Evolutionary conservation across 2,888 invertebrate genomes (phyloP).

Genomic region (Cheilosia scutellata): DNA sequence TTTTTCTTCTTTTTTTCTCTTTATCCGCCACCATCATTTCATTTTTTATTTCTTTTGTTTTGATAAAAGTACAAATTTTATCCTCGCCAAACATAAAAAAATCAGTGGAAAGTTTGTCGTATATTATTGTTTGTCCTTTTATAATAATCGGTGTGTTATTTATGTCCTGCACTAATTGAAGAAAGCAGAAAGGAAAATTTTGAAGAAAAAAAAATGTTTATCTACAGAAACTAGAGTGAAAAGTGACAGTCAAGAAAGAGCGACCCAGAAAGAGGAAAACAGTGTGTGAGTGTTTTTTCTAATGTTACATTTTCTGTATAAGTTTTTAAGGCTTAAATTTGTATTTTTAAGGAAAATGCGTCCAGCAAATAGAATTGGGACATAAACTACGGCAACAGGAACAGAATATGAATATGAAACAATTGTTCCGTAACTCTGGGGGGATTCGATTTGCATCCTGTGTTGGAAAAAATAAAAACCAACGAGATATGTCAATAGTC

Average conservation of each 20-base stretch:
- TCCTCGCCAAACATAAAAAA: conserved; percentile 7
- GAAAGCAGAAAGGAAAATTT: background rate
- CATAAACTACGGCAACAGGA: background rate
- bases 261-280: background rate
- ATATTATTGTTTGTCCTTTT: background rate
- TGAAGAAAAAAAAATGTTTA: conserved; percentile 43
- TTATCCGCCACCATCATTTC: conserved; percentile 9
- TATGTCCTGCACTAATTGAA: conserved; percentile 6
- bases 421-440: background rate
- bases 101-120: conserved; percentile 30
- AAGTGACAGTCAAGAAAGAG: conserved; percentile 9
- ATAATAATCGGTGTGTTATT: background rate
- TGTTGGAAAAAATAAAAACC: background rate
- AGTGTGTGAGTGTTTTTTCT: background rate
- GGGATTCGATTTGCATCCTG: background rate
- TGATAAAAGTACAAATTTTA: background rate
- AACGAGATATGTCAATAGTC: conserved; percentile 18
- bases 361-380: background rate
- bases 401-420: background rate
- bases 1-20: too few relatives aligned
- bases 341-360: too few relatives aligned
- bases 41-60: conserved; percentile 2
- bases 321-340: background rate
- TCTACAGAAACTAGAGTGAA: conserved; percentile 33
- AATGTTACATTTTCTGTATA: background rate